Base-by-base conservation (phyloP, 2,113 vertebrate species). In the Calyptommatus sinebrachiatus region DNA sequence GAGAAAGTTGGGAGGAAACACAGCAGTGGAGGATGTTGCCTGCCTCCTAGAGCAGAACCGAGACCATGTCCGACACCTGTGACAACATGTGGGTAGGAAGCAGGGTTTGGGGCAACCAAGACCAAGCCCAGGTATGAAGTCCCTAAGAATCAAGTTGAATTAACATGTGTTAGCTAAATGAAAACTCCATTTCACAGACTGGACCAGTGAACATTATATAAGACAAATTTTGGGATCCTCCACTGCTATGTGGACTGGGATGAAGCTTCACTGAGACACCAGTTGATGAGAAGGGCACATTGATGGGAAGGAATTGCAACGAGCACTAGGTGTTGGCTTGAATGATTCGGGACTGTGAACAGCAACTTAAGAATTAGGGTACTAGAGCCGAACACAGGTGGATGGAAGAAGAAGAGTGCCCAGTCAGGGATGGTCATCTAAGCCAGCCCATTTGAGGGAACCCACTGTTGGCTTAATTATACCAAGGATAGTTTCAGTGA, bases 11-110 rank as follows among this genome's bases (percentile, higher is more conserved):
- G 84, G 75, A 46, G 75, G 63, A 86, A 6, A 20, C 4, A 1
- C 73, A 71, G 78, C 83, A 2, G 72, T 87, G 89, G 88, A 92
- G 87, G 86, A 86, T 83, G 28, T 89, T 75, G 84, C 81, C 46
- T 70, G 79, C 77, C 80, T 76, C 48, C 41, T 80, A 73, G 72
- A 83, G 63, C 67, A 76, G 81, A 20, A 80, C 31, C 24, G 48
- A 46, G 16, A 87, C 85, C 82, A 82, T 4, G 0, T 0, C 1
- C 73, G 71, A 67, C 2, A 61, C 79, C 80, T 1, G 0, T 63
- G 60, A 9, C 70, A 69, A 75, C 21, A 41, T 60, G 50, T 45
- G n/a, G 29, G 50, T 45, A 69, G 62, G 24, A 53, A n/a, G 21
- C 67, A 62, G 73, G 79, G 24, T 26, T 11, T 68, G 29, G 16